Evolutionary conservation across 2,797 vertebrate species (phyloP), one percentile per base, ranked within the genome.

Genomic region (Phylloscopus collybita): DNA sequence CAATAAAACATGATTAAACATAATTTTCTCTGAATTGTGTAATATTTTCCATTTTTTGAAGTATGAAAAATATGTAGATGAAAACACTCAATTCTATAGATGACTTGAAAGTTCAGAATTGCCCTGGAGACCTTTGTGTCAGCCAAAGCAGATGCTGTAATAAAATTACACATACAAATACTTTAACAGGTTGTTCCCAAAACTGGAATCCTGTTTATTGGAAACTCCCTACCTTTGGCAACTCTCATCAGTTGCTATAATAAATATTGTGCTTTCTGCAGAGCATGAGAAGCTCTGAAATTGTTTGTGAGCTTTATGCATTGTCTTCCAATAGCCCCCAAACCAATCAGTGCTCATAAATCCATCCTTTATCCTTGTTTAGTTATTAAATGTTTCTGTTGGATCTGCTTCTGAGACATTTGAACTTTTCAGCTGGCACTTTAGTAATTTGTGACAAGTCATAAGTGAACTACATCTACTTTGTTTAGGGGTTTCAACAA

Each of bases 171-270:
- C 27, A 40, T 56, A 90, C 59, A 91, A 95, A 90, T 74, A 62
- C 30, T 91, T 94, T 36, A 85, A 56, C 60, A 89, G 71, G 78
- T 87, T 88, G 76, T 90, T 95, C 82, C 61, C 86, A 85, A 88
- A 87, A 64, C 56, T 71, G 61, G 75, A 80, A 71, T 69, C 13
- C 25, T 80, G 23, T 83, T 86, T 86, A 88, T 72, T 92, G 92
- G 94, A 92, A 96, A 96, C 47, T 86, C 94, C 90, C 94, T 95
- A 88, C 82, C 88, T 94, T 92, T 88, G 90, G 92, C 93, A 94
- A 79, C 79, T 70, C 69, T 86, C 80, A 66, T 36, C 74, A 62
- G 67, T 38, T 83, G 69, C 36, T 61, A 2, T 22, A 34, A 73
- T 51, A 89, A 92, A 79, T 76, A 26, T 32, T 57, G 21, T 1